Base-by-base conservation (phyloP, 2,797 vertebrate genomes). In the Coccyzus lansbergi region DNA sequence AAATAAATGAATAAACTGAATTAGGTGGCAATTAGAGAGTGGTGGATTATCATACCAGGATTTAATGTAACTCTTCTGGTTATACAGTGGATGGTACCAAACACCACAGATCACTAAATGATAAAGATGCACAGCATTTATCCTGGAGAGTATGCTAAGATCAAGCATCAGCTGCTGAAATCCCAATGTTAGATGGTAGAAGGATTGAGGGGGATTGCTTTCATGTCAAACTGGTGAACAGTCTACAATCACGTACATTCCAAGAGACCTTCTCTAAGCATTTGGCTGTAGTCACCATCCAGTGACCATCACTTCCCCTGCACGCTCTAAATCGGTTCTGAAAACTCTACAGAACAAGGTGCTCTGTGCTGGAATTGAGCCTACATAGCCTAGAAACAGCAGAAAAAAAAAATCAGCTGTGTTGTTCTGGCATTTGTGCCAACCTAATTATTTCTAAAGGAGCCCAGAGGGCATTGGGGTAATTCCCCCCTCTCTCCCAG, bases 401-500 rank as follows among this genome's bases (percentile, higher is more conserved):
- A 77, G 81, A 74, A 67, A n/a, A 63, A 34, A 9, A 38, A 38
- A 44, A 16, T 68, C 83, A 92, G 82, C 75, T 92, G 77, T 11
- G 28, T 34, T 11, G 36, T 88, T 58, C 75, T 83, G 44, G 31
- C 78, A 94, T 93, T 94, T 94, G 34, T 96, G 93, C 96, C 94
- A 88, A 84, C 88, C 93, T 83, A 83, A 78, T 92, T 83, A 88
- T 46, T 93, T 42, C 64, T 36, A 63, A 86, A 44, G 5, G 8
- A 80, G 48, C 62, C 91, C 8, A 12, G 15, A 83, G 51, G 59
- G 38, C 17, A 0, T 65, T 62, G 53, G 26, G 64, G 13, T 34
- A 9, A 56, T 69, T 31, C 14, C n/a, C n/a, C 34, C 42, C 12
- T 76, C 52, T 44, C 64, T 46, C 59, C 90, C 94, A 83, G 86